A percentile compares a stretch with the other conserved stretches of the same genome.
Conservation (phyloP, 2,113 vertebrate species). For the Sebastes schlegelii region DNA sequence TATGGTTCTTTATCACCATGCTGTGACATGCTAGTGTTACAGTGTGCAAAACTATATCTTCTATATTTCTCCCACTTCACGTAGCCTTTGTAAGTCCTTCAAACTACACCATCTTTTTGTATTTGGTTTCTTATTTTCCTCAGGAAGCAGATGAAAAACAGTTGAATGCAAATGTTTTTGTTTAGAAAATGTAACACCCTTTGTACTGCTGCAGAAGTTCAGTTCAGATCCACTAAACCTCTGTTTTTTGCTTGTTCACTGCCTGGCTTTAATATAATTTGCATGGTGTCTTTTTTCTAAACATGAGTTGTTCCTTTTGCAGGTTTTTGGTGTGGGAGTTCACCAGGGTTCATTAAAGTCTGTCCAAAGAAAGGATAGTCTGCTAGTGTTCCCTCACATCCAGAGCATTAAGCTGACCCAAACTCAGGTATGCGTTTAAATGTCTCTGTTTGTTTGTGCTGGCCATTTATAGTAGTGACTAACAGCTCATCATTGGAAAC, state of each 20-base stretch:
- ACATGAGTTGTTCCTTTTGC: constrained; percentile 25
- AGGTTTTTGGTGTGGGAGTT: constrained; percentile 94
- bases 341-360: constrained; percentile 82
- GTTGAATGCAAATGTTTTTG: not conserved
- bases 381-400: constrained; percentile 92
- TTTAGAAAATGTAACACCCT: not conserved
- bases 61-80: not conserved
- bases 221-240: not conserved
- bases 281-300: not conserved
- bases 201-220: not conserved
- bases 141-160: not conserved
- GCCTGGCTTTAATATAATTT: not conserved
- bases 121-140: not conserved
- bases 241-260: constrained; percentile 1
- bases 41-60: not conserved
- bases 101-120: too few relatives aligned
- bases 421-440: constrained; percentile 88
- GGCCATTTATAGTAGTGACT: constrained; percentile 8
- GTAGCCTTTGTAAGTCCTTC: not conserved
- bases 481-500: constrained; percentile 58
- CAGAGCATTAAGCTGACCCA: constrained; percentile 92
- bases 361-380: constrained; percentile 83
- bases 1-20: not conserved
- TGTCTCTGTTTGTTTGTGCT: constrained; percentile 26
- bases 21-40: not conserved